Conservation (phyloP, 2,113 vertebrate genomes). For the Orthochromis malagaraziensis region DNA sequence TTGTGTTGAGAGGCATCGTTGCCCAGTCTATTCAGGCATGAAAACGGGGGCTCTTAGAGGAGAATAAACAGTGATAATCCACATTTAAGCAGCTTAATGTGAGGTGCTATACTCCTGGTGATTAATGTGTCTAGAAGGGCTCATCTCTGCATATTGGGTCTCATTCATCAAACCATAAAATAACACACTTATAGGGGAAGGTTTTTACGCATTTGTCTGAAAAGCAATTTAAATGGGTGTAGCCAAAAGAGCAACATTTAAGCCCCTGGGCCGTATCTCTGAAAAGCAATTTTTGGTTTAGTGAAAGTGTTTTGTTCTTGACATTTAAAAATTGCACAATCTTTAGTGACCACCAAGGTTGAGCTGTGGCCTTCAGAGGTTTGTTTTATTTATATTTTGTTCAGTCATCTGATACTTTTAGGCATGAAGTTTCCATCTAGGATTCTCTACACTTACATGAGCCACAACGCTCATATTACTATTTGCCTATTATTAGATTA, state of each 20-base stretch:
- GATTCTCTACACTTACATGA: not conserved
- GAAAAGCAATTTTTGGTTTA: constrained; percentile 10
- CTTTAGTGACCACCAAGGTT: not conserved
- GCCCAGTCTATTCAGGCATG: constrained; percentile 36
- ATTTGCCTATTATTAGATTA: not conserved
- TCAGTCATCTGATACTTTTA: not conserved
- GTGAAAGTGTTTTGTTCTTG: constrained; percentile 7
- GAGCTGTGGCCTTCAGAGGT: not conserved
- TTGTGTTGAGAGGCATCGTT: constrained; percentile 25
- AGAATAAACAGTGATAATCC: constrained; percentile 66
- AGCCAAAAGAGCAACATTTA: not conserved
- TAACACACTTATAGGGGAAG: constrained; percentile 23
- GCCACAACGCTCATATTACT: not conserved
- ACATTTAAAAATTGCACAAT: not conserved
- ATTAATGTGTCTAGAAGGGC: constrained; percentile 56
- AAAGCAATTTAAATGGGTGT: constrained; percentile 12
- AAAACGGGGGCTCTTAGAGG: constrained; percentile 50
- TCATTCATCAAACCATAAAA: constrained; percentile 53
- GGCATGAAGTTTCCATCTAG: not conserved
- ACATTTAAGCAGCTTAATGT: constrained; percentile 64
- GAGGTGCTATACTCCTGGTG: constrained; percentile 61
- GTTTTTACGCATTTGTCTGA: constrained; percentile 20
- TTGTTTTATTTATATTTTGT: not conserved
- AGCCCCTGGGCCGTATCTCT: not conserved
- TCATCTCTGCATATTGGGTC: constrained; percentile 47